Conservation (phyloP, 2,113 vertebrate genomes). For the Mus musculus region GRCm39 chr1:20937501-20938000, state of each 20-base stretch:
- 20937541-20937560: too few species aligned
- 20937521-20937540: too few species aligned
- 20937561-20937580: too few species aligned
- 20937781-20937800: not conserved
- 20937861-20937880: not conserved
- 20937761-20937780: not conserved
- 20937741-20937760: not conserved
- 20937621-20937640: not conserved
- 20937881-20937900: not conserved
- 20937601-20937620: too few species aligned
- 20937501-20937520: too few species aligned
- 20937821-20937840: not conserved
- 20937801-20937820: not conserved
- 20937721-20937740: not conserved
- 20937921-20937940: not conserved
- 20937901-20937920: not conserved
- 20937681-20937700: not conserved
- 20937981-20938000: too few species aligned
- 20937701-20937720: not conserved
- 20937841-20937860: not conserved
- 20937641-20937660: not conserved
- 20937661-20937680: not conserved
- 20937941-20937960: not conserved
- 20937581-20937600: too few species aligned
- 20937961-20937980: not conserved